A percentile compares a stretch with the other conserved stretches of the same genome.
These are phyloP conservation scores for Cephus pygmeus DNA, from an alignment of 2,888 invertebrate species.

Conservation along the genomic window DNA sequence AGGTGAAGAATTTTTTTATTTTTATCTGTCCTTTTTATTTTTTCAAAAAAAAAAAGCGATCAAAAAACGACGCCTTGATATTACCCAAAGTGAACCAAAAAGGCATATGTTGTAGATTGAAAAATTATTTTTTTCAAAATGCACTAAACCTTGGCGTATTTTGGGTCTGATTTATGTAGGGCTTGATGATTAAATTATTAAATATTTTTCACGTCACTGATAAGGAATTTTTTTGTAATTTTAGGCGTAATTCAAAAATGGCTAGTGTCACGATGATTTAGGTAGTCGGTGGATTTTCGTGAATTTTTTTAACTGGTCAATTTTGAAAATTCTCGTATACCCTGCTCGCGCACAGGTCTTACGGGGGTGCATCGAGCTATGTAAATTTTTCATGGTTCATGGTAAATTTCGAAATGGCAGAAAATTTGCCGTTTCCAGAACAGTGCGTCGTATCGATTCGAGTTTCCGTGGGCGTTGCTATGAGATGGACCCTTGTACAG, in stretches of 20 bases:
- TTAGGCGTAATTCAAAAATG: fast-evolving
- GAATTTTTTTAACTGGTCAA: background rate
- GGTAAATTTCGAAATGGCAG: conserved; percentile 53
- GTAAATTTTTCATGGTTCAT: background rate
- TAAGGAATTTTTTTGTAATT: background rate
- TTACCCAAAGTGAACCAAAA: background rate
- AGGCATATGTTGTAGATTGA: background rate
- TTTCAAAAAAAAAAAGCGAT: background rate
- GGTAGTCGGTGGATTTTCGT: background rate
- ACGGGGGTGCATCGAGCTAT: background rate
- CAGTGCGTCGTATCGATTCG: conserved; percentile 65
- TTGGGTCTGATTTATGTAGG: background rate
- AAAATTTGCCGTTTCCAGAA: conserved; percentile 62
- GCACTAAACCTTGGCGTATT: background rate
- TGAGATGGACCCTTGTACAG: conserved; percentile 66
- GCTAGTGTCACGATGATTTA: too few relatives aligned
- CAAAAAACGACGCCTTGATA: background rate
- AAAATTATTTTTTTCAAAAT: background rate
- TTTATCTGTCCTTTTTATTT: too few relatives aligned
- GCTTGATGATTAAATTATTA: background rate
- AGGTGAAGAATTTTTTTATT: too few relatives aligned
- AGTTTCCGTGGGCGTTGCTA: conserved; percentile 66
- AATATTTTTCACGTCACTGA: background rate
- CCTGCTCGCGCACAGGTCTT: background rate
- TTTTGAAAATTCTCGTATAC: background rate